Percentiles rank a stretch among this genome's conserved stretches.
Evolutionary conservation across 2,888 invertebrate genomes (phyloP).

Genomic region (Zaprionus bogoriensis): DNA sequence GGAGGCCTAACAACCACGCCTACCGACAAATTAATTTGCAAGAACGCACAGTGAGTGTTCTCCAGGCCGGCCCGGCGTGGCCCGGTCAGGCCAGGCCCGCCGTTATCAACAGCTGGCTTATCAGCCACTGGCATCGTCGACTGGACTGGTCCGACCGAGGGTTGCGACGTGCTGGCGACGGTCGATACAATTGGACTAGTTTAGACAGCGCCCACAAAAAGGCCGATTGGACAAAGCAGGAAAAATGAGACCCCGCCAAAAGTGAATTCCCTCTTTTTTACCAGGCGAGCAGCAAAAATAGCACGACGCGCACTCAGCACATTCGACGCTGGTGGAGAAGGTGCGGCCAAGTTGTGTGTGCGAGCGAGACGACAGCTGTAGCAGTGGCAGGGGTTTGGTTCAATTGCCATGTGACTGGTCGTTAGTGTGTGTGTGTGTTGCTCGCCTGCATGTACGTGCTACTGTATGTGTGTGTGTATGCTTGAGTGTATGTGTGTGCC

Average conservation of each 20-base stretch:
- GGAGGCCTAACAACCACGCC: constrained; percentile 77
- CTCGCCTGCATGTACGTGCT: background rate
- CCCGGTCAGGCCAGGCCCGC: constrained; percentile 22
- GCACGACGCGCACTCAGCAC: constrained; percentile 41
- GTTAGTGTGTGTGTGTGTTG: constrained; percentile 44
- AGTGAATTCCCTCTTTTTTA: constrained; percentile 83
- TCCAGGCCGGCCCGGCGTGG: no score
- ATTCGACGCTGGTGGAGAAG: constrained; percentile 63
- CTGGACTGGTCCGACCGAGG: constrained; percentile 35
- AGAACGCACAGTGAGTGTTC: constrained; percentile 35
- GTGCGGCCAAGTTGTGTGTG: constrained; percentile 44
- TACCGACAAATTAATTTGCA: constrained; percentile 73
- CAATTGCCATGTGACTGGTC: constrained; percentile 66
- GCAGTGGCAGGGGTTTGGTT: constrained; percentile 69
- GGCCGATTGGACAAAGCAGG: constrained; percentile 78
- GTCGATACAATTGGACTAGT: constrained; percentile 69
- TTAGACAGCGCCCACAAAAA: constrained; percentile 71
- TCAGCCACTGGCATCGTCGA: constrained; percentile 46
- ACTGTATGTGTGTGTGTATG: constrained; percentile 8
- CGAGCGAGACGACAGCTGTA: constrained; percentile 58
- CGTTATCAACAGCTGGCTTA: constrained; percentile 61
- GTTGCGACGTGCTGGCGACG: constrained; percentile 56
- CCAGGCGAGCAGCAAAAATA: constrained; percentile 78
- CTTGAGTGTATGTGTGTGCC: background rate
- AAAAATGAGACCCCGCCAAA: constrained; percentile 83